Evolutionary conservation across 2,113 vertebrate genomes (phyloP), one percentile per base, ranked within the genome.

Genomic region (Erythrocercus mccallii): DNA sequence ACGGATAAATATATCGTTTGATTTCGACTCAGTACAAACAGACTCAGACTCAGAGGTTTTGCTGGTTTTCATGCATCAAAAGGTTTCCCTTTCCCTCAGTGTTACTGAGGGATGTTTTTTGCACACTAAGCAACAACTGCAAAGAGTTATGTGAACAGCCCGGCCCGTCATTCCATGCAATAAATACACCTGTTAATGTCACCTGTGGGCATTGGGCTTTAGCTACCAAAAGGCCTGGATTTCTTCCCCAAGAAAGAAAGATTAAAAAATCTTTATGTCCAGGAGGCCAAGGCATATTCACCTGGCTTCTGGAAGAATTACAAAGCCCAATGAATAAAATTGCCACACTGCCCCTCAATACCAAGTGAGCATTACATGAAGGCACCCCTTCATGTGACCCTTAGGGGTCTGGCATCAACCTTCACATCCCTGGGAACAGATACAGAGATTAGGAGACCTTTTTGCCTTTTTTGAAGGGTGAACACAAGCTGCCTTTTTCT

Each of bases 131-230:
- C 11, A 57, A 24, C 19, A 35, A 12, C 47, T 23, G 61, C 24
- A 30, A 58, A 23, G 23, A 56, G 6, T 8, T 6, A 1, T 0
- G 0, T 3, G 40, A 54, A 10, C 12, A 9, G 40, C 7, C 28
- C 7, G 2, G 10, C 24, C 0, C 0, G 0, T 5, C 24, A 62
- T 35, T 53, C 35, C 15, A 5, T 25, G 4, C n/a, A 11, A 21
- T 1, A 35, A 56, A 25, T 20, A 19, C 42, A 38, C 2, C 4
- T 30, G 35, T 7, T 18, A 23, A 30, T 16, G 24, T 27, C 76
- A 44, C 10, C 6, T 10, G 16, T 3, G 27, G 42, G n/a, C 12
- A 12, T 12, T 33, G 56, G 23, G 10, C 16, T 81, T 31, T 5
- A 3, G 9, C n/a, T 27, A 31, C 33, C 22, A 28, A 10, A 54